Conservation (phyloP, 2,797 vertebrate genomes). For the Oreortyx pictus region DNA sequence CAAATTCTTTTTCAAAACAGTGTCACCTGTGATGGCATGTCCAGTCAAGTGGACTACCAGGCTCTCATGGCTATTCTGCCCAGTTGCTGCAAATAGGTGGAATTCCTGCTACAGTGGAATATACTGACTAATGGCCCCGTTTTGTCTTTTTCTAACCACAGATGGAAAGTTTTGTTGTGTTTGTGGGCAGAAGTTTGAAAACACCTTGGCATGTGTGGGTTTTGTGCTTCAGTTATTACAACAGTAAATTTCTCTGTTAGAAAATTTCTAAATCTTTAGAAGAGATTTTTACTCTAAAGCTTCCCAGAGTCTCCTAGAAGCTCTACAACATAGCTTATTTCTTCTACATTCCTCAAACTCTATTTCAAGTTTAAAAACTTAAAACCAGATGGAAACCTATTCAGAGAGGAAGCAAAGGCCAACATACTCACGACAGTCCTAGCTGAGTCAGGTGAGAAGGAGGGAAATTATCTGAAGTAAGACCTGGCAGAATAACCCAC, state of each 20-base stretch:
- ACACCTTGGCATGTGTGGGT: neutral
- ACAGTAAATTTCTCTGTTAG: neutral
- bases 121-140: neutral
- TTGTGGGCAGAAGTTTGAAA: neutral
- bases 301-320: neutral
- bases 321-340: neutral
- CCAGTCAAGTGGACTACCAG: neutral
- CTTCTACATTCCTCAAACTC: neutral
- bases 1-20: neutral
- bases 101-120: neutral
- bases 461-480: neutral
- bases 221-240: neutral
- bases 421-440: neutral
- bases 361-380: neutral
- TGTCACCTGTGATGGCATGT: neutral
- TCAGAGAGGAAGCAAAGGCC: neutral
- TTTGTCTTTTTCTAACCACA: neutral
- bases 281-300: neutral
- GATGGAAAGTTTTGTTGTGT: neutral
- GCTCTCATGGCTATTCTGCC: neutral
- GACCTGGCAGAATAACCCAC: neutral
- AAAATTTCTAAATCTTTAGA: slow-evolving; percentile 23
- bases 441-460: neutral
- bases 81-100: neutral
- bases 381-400: neutral